Base-by-base conservation (phyloP, 2,113 vertebrate species). In the Actinemys pallida region DNA sequence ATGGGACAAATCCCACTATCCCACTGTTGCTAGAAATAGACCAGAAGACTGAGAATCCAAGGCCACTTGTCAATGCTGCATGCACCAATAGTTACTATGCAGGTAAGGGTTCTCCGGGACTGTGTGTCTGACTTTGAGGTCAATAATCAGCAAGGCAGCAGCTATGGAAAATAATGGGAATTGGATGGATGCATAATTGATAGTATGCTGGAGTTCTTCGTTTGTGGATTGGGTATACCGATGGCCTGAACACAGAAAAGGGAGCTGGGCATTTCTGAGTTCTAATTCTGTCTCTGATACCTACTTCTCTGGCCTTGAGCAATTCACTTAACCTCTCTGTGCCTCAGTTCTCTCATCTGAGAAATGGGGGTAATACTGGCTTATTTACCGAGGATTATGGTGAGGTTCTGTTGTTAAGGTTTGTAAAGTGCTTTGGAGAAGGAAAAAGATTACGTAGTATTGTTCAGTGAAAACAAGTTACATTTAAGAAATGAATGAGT, bases 11-110 rank as follows among this genome's bases (percentile, higher is more conserved):
- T 2, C 97, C 98, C 47, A 99, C 99, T 0, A 98, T 99, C 93
- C 97, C 98, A 10, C 76, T 97, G 2, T 88, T 99, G 75, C 97
- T 99, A 45, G 97, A 98, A 65, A 99, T 99, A 9, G 99, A 99
- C 56, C 97, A 98, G 84, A 98, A 97, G 92, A 98, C 95, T 2
- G 98, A 98, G 53, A 98, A 99, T 86, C 96, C 99, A 31, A 88
- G 95, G 65, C 88, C 98, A 0, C 98, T 99, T 6, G 98, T 99
- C 86, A 99, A 99, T 0, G 98, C 98, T 80, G 96, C 98, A 0
- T 99, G 99, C 97, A 99, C 97, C 0, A 98, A 98, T 89, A 97
- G 86, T 27, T 99, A 98, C 97, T 99, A 99, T 90, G 94, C 98
- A 98, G 99, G 99, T 99, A 19, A 98, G 91, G 13, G 14, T 85